Evolutionary conservation across 2,888 invertebrate species (phyloP).

Genomic region (Cantharis lateralis): DNA sequence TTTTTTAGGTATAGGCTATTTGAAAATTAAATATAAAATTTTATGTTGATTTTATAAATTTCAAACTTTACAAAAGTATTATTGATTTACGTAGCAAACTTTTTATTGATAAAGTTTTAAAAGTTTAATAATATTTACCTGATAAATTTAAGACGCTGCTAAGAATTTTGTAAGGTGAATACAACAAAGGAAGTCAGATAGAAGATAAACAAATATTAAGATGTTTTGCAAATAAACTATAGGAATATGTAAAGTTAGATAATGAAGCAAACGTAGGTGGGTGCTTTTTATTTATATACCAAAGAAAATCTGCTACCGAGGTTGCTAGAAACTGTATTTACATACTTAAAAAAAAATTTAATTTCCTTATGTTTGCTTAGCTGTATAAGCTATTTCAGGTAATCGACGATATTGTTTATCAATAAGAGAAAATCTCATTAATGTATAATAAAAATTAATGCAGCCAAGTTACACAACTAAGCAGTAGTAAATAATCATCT

Average conservation of each 20-base stretch:
- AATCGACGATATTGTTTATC: not conserved
- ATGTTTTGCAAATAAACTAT: not conserved
- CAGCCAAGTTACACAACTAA: constrained; percentile 22
- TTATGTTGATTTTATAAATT: not conserved
- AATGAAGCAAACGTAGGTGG: not conserved
- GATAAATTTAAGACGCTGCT: not conserved
- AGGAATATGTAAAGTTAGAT: not conserved
- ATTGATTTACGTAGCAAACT: not conserved
- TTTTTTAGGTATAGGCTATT: not conserved
- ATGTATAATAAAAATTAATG: constrained; percentile 5
- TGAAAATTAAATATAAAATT: not conserved
- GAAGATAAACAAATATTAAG: not conserved
- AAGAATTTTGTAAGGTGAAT: not conserved
- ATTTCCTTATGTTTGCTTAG: not conserved
- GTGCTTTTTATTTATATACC: not conserved
- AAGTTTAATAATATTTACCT: not conserved
- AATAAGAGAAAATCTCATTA: not conserved
- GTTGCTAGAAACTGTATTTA: not conserved
- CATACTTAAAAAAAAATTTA: not conserved
- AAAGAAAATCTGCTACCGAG: not conserved
- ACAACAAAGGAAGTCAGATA: not conserved
- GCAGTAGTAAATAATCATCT: constrained; percentile 43
- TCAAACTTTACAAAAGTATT: not conserved
- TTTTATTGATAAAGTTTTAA: not conserved
- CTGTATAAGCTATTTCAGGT: not conserved